Base-by-base conservation (phyloP, 2,888 invertebrate genomes). In the Orchesellides sinensis region DNA sequence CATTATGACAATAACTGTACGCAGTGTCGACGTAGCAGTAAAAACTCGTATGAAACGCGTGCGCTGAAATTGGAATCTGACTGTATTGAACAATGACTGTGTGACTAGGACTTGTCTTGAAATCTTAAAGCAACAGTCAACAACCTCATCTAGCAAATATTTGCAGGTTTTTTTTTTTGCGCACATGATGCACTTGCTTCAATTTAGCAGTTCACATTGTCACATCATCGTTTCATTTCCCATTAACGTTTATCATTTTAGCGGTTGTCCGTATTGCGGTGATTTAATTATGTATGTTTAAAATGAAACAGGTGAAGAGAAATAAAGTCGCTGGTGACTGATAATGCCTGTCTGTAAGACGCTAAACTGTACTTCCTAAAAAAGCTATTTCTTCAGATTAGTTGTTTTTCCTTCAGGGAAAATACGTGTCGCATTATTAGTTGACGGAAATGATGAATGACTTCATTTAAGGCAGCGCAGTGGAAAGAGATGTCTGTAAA, bases 121-220 rank as follows among this genome's bases (percentile, higher is more conserved):
- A n/a, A n/a, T 45, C 66, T 66, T 45, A 2, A 68, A 49, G 52
- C 52, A n/a, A n/a, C n/a, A 49, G 47, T 52, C 52, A 47, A 68
- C 68, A 68, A 49, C 49, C 52, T 49, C 52, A 68, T 68, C 29
- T 35, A 27, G 19, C 12, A 63, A 17, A 40, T n/a, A 45, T 66
- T 66, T 45, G 14, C n/a, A 54, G 54, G 23, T 23, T 23, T 54
- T 54, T 23, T 54, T 12, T n/a, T n/a, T n/a, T n/a, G n/a, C n/a
- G n/a, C n/a, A n/a, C n/a, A n/a, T n/a, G n/a, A n/a, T n/a, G n/a
- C n/a, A n/a, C n/a, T n/a, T n/a, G n/a, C n/a, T n/a, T n/a, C n/a
- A n/a, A n/a, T n/a, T n/a, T n/a, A n/a, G n/a, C n/a, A n/a, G n/a
- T n/a, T n/a, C n/a, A 49, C 49, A 49, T 49, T 49, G 8, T 19